A percentile compares a stretch with the other conserved stretches of the same genome.
phyloP scores from a whole-genome alignment of 2,888 invertebrate genomes.

The Watsonalla cultraria region DNA sequence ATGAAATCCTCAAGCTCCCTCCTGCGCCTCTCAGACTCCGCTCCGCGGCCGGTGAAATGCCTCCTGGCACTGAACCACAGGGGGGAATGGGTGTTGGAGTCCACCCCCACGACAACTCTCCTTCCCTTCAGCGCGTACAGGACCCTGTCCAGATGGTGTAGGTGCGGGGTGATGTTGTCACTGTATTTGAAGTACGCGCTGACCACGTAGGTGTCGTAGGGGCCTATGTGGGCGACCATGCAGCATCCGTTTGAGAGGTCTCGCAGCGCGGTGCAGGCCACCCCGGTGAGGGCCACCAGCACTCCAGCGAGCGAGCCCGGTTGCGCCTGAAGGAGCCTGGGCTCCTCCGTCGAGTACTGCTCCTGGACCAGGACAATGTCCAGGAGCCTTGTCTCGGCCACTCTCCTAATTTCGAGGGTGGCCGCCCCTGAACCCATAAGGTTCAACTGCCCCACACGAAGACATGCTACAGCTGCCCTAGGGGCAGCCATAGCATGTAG shows the following conservation, averaged over 20 bases:
- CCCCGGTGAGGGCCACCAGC: not conserved
- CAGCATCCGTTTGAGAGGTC: constrained; percentile 15
- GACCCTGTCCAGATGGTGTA: constrained; percentile 11
- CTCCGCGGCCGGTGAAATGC: not conserved
- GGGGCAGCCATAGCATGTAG: constrained; percentile 9
- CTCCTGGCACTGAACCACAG: constrained; percentile 14
- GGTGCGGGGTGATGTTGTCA: constrained; percentile 11
- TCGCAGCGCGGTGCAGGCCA: constrained; percentile 8
- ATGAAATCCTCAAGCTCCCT: constrained; percentile 5
- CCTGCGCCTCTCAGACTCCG: no score
- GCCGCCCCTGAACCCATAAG: constrained; percentile 13
- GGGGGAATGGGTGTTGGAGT: constrained; percentile 26
- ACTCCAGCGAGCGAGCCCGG: constrained; percentile 15
- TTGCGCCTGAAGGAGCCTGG: constrained; percentile 2
- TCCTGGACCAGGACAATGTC: constrained; percentile 22
- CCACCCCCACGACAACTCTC: constrained; percentile 11
- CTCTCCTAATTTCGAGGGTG: constrained; percentile 12
- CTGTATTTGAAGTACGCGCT: constrained; percentile 20
- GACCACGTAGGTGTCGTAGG: constrained; percentile 8
- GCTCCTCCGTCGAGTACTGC: constrained; percentile 11
- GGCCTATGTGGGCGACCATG: constrained; percentile 8
- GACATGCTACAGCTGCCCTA: rapidly evolving
- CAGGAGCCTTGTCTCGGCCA: no score
- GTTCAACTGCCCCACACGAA: constrained; percentile 27
- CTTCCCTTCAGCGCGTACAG: constrained; percentile 5